Conservation (phyloP, 2,113 vertebrate species). For the Ginglymostoma cirratum region DNA sequence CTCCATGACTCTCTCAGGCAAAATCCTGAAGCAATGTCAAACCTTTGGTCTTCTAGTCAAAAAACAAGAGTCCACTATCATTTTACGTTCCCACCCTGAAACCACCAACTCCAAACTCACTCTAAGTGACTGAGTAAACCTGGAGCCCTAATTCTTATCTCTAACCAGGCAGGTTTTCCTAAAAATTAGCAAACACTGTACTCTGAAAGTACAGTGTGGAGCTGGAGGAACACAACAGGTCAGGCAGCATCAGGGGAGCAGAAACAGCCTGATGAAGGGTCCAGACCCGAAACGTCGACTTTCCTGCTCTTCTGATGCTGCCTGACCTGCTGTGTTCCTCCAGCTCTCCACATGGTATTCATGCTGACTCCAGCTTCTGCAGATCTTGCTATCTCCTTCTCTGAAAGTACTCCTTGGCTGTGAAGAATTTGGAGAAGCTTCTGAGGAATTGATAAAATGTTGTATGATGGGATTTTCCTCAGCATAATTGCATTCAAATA, state of each 20-base stretch:
- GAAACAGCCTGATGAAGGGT: no score
- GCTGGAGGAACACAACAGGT: no score
- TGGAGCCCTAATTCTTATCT: not conserved
- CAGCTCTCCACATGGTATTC: no score
- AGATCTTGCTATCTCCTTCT: not conserved
- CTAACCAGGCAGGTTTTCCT: not conserved
- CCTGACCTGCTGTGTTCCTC: no score
- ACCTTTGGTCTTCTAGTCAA: not conserved
- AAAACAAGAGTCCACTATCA: not conserved
- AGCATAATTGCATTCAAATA: not conserved
- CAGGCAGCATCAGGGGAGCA: no score
- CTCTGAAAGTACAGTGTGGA: not conserved
- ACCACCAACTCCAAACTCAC: not conserved
- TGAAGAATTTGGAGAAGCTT: not conserved
- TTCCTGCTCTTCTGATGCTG: no score
- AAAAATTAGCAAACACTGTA: not conserved
- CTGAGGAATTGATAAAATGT: not conserved
- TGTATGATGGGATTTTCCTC: not conserved
- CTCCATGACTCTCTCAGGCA: not conserved
- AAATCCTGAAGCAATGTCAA: not conserved
- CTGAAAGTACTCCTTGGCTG: not conserved
- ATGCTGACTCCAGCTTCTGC: no score
- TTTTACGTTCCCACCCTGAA: not conserved
- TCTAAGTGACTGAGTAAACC: not conserved
- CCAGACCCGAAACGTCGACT: no score